phyloP scores from a whole-genome alignment of 2,797 vertebrate genomes.

The Anniella stebbinsi region DNA sequence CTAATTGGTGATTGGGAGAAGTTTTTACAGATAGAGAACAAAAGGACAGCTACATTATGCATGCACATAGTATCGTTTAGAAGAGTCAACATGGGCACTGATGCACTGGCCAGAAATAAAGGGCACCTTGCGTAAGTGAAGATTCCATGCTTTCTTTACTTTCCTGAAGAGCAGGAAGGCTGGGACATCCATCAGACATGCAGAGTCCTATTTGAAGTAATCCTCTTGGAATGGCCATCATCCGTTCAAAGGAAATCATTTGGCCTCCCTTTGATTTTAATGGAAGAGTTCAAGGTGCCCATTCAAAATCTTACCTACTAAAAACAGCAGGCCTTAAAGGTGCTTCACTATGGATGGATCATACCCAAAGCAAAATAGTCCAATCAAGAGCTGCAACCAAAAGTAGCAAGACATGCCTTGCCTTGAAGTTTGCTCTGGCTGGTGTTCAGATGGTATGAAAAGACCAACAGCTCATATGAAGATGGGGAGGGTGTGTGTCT shows the following conservation, averaged over 20 bases:
- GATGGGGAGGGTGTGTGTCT: not conserved
- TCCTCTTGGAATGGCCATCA: not conserved
- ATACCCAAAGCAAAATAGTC: not conserved
- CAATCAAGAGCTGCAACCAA: not conserved
- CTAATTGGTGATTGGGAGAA: not conserved
- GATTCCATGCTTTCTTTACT: not conserved
- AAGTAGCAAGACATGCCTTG: not conserved
- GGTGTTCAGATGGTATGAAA: not conserved
- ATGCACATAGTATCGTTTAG: not conserved
- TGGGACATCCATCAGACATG: not conserved
- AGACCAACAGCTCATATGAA: not conserved
- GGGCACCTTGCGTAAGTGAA: no score
- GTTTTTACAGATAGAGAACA: not conserved
- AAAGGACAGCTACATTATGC: not conserved
- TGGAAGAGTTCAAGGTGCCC: not conserved
- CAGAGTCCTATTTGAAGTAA: not conserved
- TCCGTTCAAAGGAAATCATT: not conserved
- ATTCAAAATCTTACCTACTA: not conserved
- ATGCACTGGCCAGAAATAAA: no score
- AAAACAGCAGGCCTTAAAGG: not conserved
- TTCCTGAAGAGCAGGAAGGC: not conserved
- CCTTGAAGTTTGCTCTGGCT: not conserved
- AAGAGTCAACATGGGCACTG: not conserved
- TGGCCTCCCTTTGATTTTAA: not conserved
- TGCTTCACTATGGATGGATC: not conserved